Evolutionary conservation across 2,113 vertebrate genomes (phyloP).

Genomic region (Erythrolamprus reginae): DNA sequence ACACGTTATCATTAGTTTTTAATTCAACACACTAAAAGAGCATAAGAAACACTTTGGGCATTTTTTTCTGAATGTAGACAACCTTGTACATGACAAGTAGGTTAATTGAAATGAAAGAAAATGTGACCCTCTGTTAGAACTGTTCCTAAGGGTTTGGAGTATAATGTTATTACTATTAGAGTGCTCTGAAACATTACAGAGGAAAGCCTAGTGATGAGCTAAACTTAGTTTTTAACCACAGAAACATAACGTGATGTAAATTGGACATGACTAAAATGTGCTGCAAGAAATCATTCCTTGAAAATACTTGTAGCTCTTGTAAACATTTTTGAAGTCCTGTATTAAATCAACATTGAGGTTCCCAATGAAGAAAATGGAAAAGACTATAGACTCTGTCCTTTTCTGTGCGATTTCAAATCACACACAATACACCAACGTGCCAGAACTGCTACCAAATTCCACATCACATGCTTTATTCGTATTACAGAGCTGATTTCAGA

Average conservation of each 20-base stretch:
- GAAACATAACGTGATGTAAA: slow-evolving; percentile 40
- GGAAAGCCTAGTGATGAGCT: slow-evolving; percentile 32
- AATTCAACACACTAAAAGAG: slow-evolving; percentile 59
- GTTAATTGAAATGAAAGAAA: slow-evolving; percentile 66
- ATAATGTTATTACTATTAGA: slow-evolving; percentile 62
- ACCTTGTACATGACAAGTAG: slow-evolving; percentile 61
- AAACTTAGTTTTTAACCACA: slow-evolving; percentile 51
- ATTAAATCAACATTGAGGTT: slow-evolving; percentile 37
- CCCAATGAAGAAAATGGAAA: slow-evolving; percentile 32
- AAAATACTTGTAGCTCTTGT: slow-evolving; percentile 57
- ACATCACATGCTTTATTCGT: neutral
- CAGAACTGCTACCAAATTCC: neutral
- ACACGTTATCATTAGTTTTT: slow-evolving; percentile 44
- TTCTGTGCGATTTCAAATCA: neutral
- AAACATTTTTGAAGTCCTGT: slow-evolving; percentile 40
- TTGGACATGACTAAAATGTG: slow-evolving; percentile 58
- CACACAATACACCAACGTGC: neutral
- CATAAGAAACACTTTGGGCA: slow-evolving; percentile 59
- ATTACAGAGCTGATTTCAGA: neutral
- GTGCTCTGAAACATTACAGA: slow-evolving; percentile 51
- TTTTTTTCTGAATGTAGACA: slow-evolving; percentile 51
- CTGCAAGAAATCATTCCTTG: slow-evolving; percentile 52
- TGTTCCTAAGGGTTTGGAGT: slow-evolving; percentile 57
- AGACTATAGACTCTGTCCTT: neutral
- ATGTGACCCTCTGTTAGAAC: slow-evolving; percentile 60